Conservation (phyloP, 2,797 vertebrate genomes). For the Phylloscopus collybita region DNA sequence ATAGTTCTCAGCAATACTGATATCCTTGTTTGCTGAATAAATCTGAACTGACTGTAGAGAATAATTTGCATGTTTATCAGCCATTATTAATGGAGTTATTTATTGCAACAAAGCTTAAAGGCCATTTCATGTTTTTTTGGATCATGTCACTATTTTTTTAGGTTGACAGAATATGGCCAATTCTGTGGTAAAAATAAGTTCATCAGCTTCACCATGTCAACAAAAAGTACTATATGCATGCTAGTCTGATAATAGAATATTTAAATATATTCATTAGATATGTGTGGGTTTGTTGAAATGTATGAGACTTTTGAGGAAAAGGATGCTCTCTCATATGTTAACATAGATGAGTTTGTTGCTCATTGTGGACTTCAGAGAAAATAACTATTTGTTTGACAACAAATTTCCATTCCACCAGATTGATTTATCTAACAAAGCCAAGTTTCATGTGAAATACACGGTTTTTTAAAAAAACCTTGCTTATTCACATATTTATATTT, state of each 20-base stretch:
- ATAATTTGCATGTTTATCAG: constrained; percentile 67
- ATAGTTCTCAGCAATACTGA: background rate
- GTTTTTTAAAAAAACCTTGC: background rate
- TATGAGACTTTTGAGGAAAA: background rate
- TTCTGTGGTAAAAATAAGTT: background rate
- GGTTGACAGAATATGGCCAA: background rate
- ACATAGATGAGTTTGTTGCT: background rate
- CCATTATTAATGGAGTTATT: constrained; percentile 62
- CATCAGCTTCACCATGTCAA: background rate
- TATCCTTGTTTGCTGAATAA: constrained; percentile 17
- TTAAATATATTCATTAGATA: background rate
- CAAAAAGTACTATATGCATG: background rate
- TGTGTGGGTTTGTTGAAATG: background rate
- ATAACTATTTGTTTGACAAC: background rate
- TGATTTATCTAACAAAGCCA: background rate
- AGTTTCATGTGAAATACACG: background rate
- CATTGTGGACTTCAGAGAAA: background rate
- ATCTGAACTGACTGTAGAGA: constrained; percentile 44
- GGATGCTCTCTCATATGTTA: background rate
- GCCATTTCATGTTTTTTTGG: background rate
- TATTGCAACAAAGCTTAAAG: constrained; percentile 60
- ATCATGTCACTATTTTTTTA: background rate
- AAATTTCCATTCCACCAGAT: background rate
- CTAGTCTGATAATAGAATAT: background rate
- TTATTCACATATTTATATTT: background rate